Conservation (phyloP, 30 jellyfish, hydroid and myxozoan genomes). For the Aurelia sp. region DNA sequence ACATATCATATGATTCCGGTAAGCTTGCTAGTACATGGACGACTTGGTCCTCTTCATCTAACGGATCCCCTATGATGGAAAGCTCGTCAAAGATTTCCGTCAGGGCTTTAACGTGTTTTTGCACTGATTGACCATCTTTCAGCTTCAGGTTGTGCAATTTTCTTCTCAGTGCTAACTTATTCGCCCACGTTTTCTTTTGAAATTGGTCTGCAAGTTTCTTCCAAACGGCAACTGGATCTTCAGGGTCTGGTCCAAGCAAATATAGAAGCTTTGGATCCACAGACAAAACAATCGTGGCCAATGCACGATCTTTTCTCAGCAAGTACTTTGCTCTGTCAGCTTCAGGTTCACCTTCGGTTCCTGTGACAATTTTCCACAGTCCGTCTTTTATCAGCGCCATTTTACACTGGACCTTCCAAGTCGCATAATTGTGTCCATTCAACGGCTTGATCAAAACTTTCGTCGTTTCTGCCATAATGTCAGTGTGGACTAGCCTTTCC, state of each 20-base stretch:
- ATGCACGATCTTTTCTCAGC: conserved; percentile 5
- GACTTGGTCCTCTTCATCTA: conserved; percentile 63
- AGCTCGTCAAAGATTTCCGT: conserved; percentile 65
- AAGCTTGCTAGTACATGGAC: conserved; percentile 73
- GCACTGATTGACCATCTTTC: conserved; percentile 60
- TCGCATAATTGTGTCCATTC: too few species aligned
- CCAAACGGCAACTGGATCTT: conserved; percentile 72
- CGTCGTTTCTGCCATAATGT: too few species aligned
- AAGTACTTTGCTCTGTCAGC: not conserved
- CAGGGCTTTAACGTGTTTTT: conserved; percentile 42
- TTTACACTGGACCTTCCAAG: not conserved
- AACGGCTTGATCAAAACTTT: too few species aligned
- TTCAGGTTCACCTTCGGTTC: conserved; percentile 13
- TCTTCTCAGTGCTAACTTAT: conserved; percentile 47
- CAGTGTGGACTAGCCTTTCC: too few species aligned
- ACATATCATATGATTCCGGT: conserved; percentile 55
- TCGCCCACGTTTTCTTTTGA: conserved; percentile 61
- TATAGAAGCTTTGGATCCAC: conserved; percentile 41
- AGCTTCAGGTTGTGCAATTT: conserved; percentile 30
- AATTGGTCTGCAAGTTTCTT: conserved; percentile 60
- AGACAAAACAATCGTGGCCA: not conserved
- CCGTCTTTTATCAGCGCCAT: conserved; percentile 49
- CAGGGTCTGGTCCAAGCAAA: conserved; percentile 81
- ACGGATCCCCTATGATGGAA: conserved; percentile 62
- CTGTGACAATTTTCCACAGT: conserved; percentile 29